Evolutionary conservation across 1,140 invertebrate species (phyloP).

Genomic region (Orius laevigatus): DNA sequence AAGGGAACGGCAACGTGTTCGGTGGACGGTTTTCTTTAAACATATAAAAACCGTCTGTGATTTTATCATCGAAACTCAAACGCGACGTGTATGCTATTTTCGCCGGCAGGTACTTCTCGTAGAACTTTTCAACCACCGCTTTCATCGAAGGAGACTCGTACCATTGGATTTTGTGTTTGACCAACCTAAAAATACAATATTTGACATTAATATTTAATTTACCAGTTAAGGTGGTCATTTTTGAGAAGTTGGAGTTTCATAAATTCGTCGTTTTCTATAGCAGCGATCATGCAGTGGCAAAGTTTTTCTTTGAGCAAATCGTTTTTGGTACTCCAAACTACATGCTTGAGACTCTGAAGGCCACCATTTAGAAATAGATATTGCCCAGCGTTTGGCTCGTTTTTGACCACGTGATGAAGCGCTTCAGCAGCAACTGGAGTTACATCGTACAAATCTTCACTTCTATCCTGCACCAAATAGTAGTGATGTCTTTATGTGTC

Average conservation of each 20-base stretch:
- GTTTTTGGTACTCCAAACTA: constrained; percentile 23
- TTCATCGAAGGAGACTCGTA: constrained; percentile 29
- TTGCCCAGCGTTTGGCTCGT: neutral
- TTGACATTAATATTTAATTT: constrained; percentile 2
- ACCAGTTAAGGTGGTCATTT: constrained; percentile 1
- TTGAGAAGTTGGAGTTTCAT: constrained; percentile 13
- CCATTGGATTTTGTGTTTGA: constrained; percentile 1
- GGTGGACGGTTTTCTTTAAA: constrained; percentile 17
- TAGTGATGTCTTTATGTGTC: too few relatives aligned
- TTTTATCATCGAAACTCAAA: constrained; percentile 34
- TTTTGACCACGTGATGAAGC: neutral
- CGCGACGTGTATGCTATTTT: constrained; percentile 36
- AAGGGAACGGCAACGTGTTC: constrained; percentile 26
- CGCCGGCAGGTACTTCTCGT: constrained; percentile 32
- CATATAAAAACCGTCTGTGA: constrained; percentile 29
- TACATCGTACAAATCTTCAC: too few relatives aligned
- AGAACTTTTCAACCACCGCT: constrained; percentile 32
- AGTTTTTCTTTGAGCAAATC: neutral
- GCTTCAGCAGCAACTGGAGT: constrained; percentile 4
- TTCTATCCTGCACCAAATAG: too few relatives aligned
- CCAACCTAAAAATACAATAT: constrained; percentile 2
- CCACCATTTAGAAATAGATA: constrained; percentile 1
- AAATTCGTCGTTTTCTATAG: neutral
- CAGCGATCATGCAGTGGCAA: neutral
- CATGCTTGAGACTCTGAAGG: neutral